Base-by-base conservation (phyloP, 2,888 invertebrate species). In the Drosophila aldrichi region DNA sequence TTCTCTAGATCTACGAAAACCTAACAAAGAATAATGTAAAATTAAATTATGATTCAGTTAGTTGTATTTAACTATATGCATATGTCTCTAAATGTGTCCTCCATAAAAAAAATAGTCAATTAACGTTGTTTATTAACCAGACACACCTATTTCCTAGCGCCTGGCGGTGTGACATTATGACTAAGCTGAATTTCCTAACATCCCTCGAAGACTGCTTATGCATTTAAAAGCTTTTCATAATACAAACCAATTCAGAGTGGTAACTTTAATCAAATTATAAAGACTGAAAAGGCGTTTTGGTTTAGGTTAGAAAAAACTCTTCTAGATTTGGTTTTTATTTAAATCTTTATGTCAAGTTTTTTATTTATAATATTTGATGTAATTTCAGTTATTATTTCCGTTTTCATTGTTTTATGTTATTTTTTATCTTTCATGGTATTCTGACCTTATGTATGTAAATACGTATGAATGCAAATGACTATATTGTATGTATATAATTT, bases 281-380 rank as follows among this genome's bases (percentile, higher is more conserved):
- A 10, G 8, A 38, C 52, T 25, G 25, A 55, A 72, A 48, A 51
- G 51, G 41, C 20, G 14, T 22, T 22, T 36, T 52, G 12, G 38
- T 22, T 22, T 52, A 36, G 22, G 38, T 38, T 59, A 59, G 32
- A 72, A 77, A 65, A 63, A 56, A 69, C 59, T 59, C 20, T 34
- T 69, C 61, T 58, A 40, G 61, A 48, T 57, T 70, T 71, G 68
- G 56, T 67, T 80, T 77, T 78, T 81, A 74, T 83, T 78, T 63
- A 78, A 76, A 76, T 74, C 60, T 74, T 73, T 68, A 65, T 81
- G 67, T 79, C 81, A 77, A 70, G 38, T 63, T 66, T 73, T 46
- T 43, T 87, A 70, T 87, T 84, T 56, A 67, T 84, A 89, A 87
- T 89, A 89, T 84, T 81, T 80, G 86, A 78, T 88, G 78, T 75